Conservation (phyloP, 2,113 vertebrate species). For the Stomatorhinus ivindoensis region DNA sequence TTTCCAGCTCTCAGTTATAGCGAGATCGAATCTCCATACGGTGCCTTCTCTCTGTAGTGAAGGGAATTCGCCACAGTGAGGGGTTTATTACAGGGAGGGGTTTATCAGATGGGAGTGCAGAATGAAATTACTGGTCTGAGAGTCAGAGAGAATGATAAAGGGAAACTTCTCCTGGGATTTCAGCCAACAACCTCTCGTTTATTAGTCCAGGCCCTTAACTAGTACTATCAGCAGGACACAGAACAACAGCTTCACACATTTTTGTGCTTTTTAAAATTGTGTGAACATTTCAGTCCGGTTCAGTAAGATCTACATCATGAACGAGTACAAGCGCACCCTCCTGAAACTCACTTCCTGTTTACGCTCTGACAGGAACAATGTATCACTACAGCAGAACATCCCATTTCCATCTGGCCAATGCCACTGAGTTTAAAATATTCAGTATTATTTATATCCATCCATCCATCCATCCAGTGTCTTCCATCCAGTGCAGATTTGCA, state of each 20-base stretch:
- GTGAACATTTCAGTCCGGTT: background rate
- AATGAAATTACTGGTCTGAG: background rate
- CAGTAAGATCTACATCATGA: background rate
- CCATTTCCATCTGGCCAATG: background rate
- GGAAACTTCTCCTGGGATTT: background rate
- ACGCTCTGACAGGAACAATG: background rate
- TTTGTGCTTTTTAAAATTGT: background rate
- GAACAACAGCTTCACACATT: background rate
- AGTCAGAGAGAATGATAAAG: background rate
- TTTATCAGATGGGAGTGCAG: background rate
- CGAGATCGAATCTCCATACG: background rate
- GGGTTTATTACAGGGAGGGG: too few species aligned
- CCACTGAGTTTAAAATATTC: background rate
- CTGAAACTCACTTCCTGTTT: background rate
- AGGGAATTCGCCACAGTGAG: background rate
- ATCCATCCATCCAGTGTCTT: background rate
- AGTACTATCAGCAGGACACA: background rate
- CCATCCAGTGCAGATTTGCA: background rate
- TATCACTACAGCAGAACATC: background rate
- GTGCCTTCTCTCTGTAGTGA: background rate
- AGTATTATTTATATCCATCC: background rate
- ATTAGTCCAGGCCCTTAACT: background rate
- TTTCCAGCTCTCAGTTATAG: background rate
- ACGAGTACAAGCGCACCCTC: background rate
- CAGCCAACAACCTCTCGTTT: background rate